Evolutionary conservation across 2,888 invertebrate genomes (phyloP).

Genomic region (Lycocerus yunnanus): DNA sequence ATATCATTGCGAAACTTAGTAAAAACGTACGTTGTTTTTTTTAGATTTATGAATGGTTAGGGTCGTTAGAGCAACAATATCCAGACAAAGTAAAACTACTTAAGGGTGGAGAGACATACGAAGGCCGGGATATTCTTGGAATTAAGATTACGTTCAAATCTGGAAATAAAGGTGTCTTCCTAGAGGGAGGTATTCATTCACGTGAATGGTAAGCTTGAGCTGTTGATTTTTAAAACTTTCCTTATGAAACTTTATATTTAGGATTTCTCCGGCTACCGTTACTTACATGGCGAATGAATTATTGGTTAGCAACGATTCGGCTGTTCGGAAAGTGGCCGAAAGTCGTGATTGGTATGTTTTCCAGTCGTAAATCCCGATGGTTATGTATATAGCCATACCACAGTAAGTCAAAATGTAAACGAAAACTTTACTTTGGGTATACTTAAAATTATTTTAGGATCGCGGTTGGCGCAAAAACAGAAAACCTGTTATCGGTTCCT

Average conservation of each 20-base stretch:
- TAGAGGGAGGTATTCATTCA: constrained; percentile 62
- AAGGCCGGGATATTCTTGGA: constrained; percentile 64
- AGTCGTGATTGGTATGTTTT: background rate
- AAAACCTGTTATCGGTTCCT: constrained; percentile 54
- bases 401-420: constrained; percentile 55
- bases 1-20: no score
- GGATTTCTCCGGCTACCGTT: constrained; percentile 48
- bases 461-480: constrained; percentile 75
- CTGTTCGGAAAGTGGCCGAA: no score
- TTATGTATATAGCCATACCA: constrained; percentile 66
- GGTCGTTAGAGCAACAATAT: constrained; percentile 55
- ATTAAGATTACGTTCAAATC: constrained; percentile 55
- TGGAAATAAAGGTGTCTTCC: constrained; percentile 63
- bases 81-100: constrained; percentile 59
- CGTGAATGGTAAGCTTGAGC: constrained; percentile 51
- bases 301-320: constrained; percentile 63
- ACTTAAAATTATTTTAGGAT: constrained; percentile 56
- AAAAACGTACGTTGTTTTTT: background rate
- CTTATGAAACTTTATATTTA: constrained; percentile 29
- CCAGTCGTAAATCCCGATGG: constrained; percentile 78
- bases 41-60: constrained; percentile 56
- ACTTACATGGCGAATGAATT: constrained; percentile 68
- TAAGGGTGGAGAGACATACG: constrained; percentile 62
- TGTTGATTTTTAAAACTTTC: background rate
- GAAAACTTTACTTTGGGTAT: no score